Conservation (phyloP, 2,797 vertebrate genomes). For the Chloroceryle amazona region DNA sequence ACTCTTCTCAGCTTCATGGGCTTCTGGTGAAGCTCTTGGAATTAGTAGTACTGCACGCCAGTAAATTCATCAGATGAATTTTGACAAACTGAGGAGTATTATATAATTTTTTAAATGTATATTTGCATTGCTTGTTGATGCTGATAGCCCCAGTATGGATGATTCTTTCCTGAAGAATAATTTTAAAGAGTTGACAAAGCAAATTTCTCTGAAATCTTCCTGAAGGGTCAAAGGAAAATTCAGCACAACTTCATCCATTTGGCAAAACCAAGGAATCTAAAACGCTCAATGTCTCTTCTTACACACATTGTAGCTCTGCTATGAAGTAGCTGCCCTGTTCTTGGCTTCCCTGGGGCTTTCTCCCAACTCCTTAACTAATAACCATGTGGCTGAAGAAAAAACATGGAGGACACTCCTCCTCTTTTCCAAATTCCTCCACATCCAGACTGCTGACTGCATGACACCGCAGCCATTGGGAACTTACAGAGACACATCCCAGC, state of each 20-base stretch:
- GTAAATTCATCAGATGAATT: neutral
- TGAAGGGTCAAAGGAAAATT: neutral
- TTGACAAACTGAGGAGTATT: neutral
- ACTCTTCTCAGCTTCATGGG: neutral
- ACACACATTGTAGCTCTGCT: neutral
- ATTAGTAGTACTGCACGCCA: neutral
- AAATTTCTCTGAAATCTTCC: neutral
- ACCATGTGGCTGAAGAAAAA: neutral
- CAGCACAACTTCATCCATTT: neutral
- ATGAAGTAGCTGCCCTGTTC: neutral
- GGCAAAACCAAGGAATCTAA: neutral
- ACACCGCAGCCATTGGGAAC: neutral
- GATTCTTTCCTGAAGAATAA: neutral
- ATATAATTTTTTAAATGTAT: neutral
- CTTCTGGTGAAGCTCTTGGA: neutral
- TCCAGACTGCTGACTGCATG: neutral
- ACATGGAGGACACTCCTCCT: neutral
- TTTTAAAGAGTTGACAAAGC: neutral
- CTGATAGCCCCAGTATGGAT: neutral
- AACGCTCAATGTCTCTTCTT: neutral
- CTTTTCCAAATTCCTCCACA: neutral
- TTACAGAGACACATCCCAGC: fast-evolving
- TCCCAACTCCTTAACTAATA: neutral
- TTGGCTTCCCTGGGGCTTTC: neutral
- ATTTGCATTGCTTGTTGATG: neutral